Evolutionary conservation across 2,797 vertebrate genomes (phyloP).

Genomic region (Bryconaethiops microstoma): DNA sequence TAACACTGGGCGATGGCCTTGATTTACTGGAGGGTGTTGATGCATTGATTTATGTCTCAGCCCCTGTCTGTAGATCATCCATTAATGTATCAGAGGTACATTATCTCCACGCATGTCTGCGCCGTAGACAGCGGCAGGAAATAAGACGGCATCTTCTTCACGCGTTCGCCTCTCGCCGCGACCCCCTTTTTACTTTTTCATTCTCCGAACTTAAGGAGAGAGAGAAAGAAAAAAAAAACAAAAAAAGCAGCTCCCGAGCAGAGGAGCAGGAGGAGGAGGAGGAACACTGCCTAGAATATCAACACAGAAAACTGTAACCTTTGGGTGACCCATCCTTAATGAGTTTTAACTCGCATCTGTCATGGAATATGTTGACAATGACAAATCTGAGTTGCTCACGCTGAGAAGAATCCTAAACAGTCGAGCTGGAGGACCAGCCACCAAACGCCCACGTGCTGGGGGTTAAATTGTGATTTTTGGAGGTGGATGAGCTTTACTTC

Average conservation of each 20-base stretch:
- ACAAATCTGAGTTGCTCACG: slow-evolving; percentile 40
- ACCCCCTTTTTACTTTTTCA: slow-evolving; percentile 24
- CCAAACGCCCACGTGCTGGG: slow-evolving; percentile 13
- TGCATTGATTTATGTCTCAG: slow-evolving; percentile 72
- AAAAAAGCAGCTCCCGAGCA: slow-evolving; percentile 35
- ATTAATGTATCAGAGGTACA: slow-evolving; percentile 74
- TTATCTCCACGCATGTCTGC: slow-evolving; percentile 70
- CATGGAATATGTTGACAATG: slow-evolving; percentile 57
- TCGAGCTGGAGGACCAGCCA: background rate
- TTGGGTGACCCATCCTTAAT: slow-evolving; percentile 59
- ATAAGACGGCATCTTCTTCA: slow-evolving; percentile 56
- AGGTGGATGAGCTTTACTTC: background rate
- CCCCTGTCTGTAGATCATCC: slow-evolving; percentile 71
- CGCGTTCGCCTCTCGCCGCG: slow-evolving; percentile 22
- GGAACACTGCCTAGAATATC: slow-evolving; percentile 53
- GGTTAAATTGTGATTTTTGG: background rate
- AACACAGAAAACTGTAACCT: slow-evolving; percentile 55
- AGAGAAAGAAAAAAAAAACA: background rate
- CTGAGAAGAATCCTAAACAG: slow-evolving; percentile 56
- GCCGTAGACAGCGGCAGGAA: slow-evolving; percentile 60
- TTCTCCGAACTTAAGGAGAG: slow-evolving; percentile 43
- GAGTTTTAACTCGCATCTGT: slow-evolving; percentile 63
- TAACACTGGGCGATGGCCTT: slow-evolving; percentile 64
- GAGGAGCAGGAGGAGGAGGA: background rate
- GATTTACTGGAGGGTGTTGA: slow-evolving; percentile 67